Percentiles rank a stretch among this genome's conserved stretches.
phyloP scores from a whole-genome alignment of 2,797 vertebrate genomes.

The Aplochiton taeniatus region DNA sequence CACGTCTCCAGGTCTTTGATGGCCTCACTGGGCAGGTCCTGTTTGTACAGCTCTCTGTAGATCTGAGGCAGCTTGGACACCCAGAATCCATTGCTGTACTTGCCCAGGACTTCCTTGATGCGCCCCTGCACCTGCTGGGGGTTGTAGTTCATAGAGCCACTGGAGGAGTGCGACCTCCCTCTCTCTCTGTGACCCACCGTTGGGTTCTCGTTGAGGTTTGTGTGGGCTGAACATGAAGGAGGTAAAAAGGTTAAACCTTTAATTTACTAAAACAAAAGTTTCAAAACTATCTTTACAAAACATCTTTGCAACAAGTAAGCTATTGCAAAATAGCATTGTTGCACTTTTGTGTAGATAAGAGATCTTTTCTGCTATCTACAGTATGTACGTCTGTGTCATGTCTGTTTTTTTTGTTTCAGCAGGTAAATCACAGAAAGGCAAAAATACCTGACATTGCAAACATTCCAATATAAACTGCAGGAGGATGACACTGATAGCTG shows the following conservation, averaged over 20 bases:
- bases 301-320: too few species aligned
- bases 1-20: constrained; percentile 88
- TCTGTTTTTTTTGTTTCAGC: too few species aligned
- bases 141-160: constrained; percentile 48
- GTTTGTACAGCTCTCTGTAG: constrained; percentile 88
- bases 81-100: constrained; percentile 91
- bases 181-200: constrained; percentile 55
- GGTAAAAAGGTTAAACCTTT: constrained; percentile 4
- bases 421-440: too few species aligned
- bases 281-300: neutral
- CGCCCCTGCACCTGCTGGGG: constrained; percentile 83
- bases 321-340: too few species aligned
- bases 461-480: too few species aligned
- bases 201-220: constrained; percentile 61
- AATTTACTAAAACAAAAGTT: constrained; percentile 15
- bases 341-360: too few species aligned
- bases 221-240: constrained; percentile 64
- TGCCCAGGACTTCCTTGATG: constrained; percentile 86
- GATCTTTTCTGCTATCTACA: too few species aligned
- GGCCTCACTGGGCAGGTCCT: constrained; percentile 84
- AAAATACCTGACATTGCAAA: too few species aligned
- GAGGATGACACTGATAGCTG: too few species aligned
- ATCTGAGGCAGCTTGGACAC: constrained; percentile 90
- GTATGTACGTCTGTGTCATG: too few species aligned
- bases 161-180: constrained; percentile 1